Conservation (phyloP, 2,113 vertebrate species). For the Actenoides hombroni region DNA sequence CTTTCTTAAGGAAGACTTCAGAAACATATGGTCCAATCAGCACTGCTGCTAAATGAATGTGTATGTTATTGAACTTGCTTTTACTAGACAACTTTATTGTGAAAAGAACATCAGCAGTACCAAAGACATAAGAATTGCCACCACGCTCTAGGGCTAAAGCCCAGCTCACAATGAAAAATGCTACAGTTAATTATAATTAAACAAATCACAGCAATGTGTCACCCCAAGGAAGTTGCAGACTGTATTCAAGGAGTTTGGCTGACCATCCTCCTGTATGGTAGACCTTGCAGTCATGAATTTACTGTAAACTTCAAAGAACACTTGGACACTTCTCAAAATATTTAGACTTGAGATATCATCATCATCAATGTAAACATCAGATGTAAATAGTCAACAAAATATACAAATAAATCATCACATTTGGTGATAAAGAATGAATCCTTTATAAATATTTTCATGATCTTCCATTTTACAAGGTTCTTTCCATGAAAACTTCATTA, state of each 20-base stretch:
- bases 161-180: neutral
- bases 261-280: neutral
- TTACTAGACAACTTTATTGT: neutral
- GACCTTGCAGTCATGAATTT: neutral
- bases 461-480: neutral
- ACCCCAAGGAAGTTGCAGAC: neutral
- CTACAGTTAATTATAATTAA: neutral
- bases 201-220: neutral
- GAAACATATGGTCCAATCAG: neutral
- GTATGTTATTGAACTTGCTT: neutral
- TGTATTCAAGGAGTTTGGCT: neutral
- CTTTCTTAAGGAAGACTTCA: neutral
- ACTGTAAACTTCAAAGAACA: neutral
- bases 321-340: neutral
- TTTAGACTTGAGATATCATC: neutral
- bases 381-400: neutral
- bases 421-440: neutral
- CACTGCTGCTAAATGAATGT: neutral
- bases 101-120: neutral
- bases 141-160: neutral
- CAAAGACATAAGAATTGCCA: neutral
- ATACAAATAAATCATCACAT: neutral
- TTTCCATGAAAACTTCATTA: neutral
- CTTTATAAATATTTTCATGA: neutral
- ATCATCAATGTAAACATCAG: neutral